Percentiles rank a stretch among this genome's conserved stretches.
These are phyloP conservation scores for Macaria liturata DNA, from an alignment of 2,888 invertebrate genomes.

Conservation along the genomic window DNA sequence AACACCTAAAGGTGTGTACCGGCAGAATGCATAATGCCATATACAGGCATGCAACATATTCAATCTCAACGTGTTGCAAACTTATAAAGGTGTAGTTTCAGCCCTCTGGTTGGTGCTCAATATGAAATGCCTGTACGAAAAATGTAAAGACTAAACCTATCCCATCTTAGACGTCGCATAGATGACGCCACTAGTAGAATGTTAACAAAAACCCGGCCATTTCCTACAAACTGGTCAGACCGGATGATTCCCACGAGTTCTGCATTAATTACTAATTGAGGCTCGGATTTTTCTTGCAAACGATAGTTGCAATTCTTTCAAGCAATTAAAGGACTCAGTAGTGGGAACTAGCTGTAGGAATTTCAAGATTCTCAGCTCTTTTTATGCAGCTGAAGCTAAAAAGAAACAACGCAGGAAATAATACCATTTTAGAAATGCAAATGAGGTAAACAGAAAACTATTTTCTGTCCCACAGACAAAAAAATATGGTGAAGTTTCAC, in stretches of 20 bases:
- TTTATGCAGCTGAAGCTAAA: background rate
- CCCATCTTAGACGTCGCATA: background rate
- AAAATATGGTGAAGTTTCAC: no score
- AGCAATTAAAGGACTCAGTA: slow-evolving; percentile 20
- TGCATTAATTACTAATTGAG: slow-evolving; percentile 23
- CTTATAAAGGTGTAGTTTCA: no score
- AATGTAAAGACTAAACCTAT: background rate
- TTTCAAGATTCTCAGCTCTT: background rate
- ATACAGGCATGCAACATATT: no score
- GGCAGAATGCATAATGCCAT: no score
- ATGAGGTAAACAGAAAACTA: no score
- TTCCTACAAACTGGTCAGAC: slow-evolving; percentile 24
- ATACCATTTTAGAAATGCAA: no score
- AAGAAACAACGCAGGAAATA: background rate
- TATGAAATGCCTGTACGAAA: no score
- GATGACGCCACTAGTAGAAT: background rate
- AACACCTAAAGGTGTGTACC: no score
- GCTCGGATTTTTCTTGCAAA: slow-evolving; percentile 24
- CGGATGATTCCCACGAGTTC: slow-evolving; percentile 31
- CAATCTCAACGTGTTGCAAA: no score
- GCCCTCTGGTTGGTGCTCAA: no score
- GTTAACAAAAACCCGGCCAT: slow-evolving; percentile 1
- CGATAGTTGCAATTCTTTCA: slow-evolving; percentile 14
- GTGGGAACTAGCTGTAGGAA: slow-evolving; percentile 13
- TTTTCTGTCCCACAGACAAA: no score